Percentiles rank a stretch among this genome's conserved stretches.
These are phyloP conservation scores for Apodemia zela DNA, from an alignment of 2,888 invertebrate genomes.

Conservation along the genomic window DNA sequence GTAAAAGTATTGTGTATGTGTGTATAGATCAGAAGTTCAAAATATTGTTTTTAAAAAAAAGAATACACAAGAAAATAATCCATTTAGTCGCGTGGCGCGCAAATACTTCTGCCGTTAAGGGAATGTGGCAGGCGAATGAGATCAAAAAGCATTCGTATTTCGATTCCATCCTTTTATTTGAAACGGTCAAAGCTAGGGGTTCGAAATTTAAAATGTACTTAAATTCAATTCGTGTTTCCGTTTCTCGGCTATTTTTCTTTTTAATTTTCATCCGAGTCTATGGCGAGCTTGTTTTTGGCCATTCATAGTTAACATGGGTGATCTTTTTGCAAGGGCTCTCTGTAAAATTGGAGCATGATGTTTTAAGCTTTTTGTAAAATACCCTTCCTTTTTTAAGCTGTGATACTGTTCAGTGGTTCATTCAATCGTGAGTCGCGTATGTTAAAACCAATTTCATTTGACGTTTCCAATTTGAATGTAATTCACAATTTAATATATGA, in stretches of 20 bases:
- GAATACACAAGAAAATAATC: conserved; percentile 76
- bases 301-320: conserved; percentile 77
- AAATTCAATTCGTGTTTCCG: conserved; percentile 76
- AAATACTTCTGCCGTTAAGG: conserved; percentile 68
- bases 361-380: conserved; percentile 69
- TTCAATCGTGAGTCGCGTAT: conserved; percentile 31
- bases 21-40: conserved; percentile 31
- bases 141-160: conserved; percentile 71
- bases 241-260: conserved; percentile 66
- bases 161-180: conserved; percentile 72
- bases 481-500: not conserved
- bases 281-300: conserved; percentile 65
- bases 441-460: conserved; percentile 28
- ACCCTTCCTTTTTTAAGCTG: conserved; percentile 56
- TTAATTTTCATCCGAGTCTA: conserved; percentile 69
- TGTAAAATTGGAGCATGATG: conserved; percentile 70
- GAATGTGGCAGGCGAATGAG: conserved; percentile 63
- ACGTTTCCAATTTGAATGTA: conserved; percentile 10
- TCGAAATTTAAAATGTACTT: conserved; percentile 75
- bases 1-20: conserved; percentile 20
- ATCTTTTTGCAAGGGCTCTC: conserved; percentile 75
- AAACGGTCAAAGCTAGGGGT: conserved; percentile 67
- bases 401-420: conserved; percentile 43
- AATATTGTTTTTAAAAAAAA: conserved; percentile 56
- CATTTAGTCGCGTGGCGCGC: conserved; percentile 74